Evolutionary conservation across 2,113 vertebrate species (phyloP), one percentile per base, ranked within the genome.

Genomic region (Pseudorasbora parva): DNA sequence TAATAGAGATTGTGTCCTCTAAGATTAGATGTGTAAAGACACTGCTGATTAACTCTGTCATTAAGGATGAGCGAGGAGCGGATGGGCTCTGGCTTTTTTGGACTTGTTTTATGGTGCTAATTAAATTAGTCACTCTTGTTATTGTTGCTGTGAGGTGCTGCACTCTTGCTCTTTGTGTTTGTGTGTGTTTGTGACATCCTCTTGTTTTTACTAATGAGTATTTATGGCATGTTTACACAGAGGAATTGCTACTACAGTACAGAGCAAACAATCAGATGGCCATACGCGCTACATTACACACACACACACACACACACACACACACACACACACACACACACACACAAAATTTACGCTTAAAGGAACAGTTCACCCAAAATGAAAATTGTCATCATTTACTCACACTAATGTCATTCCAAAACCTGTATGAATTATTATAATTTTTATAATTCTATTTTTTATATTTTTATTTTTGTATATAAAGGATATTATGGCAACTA

Each of bases 161-260:
- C 27, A 33, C 43, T 30, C 25, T 51, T 75, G 71, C 59, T 60
- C 27, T 23, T n/a, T 78, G 59, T 60, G 57, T 76, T 43, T 84
- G 75, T 71, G 75, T 79, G 49, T 57, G 51, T 84, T 57, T 72
- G 77, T 72, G 56, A 23, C 71, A 64, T 81, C 73, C 68, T 21
- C 56, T 66, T 74, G 77, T 72, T 84, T 68, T 82, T 57, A 56
- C 87, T 88, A 90, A 91, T 92, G 86, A 91, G 88, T 91, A 90
- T 90, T 90, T 90, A 88, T 90, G 88, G 81, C 69, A 82, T 87
- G 45, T 79, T 85, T 87, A 91, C 88, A 86, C 85, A 71, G 81
- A 11, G 69, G 47, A 86, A 79, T 77, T 62, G 84, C 82, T 74
- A 71, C 77, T 85, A 75, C 81, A 86, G 76, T 85, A 75, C 81